These are phyloP conservation scores for Odocoileus virginianus DNA, from an alignment of 2,113 vertebrate genomes.

Conservation along the genomic window DNA sequence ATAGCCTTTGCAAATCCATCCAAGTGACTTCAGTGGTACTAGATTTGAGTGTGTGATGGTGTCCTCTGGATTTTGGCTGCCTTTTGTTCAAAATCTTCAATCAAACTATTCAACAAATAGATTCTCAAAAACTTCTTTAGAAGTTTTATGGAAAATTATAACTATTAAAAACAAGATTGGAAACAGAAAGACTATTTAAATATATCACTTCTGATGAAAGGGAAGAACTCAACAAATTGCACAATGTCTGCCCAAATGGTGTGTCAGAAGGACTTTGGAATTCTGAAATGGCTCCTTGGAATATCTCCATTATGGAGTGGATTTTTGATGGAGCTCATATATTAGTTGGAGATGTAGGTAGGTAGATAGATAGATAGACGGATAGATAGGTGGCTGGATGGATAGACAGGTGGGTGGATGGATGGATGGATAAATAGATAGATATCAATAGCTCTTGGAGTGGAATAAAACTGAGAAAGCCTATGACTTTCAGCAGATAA, in stretches of 20 bases:
- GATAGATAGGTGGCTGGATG: not conserved
- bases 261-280: not conserved
- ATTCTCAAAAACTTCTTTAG: not conserved
- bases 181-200: not conserved
- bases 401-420: not conserved
- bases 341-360: not conserved
- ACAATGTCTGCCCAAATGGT: not conserved
- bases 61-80: not conserved
- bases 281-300: not conserved
- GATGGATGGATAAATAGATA: not conserved
- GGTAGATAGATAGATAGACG: not conserved
- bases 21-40: fast-evolving
- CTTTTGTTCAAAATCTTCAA: not conserved
- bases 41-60: not conserved
- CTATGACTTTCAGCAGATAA: not conserved
- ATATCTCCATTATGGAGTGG: not conserved
- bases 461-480: not conserved
- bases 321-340: not conserved
- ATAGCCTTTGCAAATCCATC: not conserved
- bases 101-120: not conserved
- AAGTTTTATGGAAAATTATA: not conserved
- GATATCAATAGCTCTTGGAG: not conserved
- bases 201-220: not conserved
- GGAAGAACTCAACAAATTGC: not conserved
- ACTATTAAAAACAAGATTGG: not conserved